Conservation (phyloP, 2,888 invertebrate genomes). For the Caenorhabditis auriculariae region DNA sequence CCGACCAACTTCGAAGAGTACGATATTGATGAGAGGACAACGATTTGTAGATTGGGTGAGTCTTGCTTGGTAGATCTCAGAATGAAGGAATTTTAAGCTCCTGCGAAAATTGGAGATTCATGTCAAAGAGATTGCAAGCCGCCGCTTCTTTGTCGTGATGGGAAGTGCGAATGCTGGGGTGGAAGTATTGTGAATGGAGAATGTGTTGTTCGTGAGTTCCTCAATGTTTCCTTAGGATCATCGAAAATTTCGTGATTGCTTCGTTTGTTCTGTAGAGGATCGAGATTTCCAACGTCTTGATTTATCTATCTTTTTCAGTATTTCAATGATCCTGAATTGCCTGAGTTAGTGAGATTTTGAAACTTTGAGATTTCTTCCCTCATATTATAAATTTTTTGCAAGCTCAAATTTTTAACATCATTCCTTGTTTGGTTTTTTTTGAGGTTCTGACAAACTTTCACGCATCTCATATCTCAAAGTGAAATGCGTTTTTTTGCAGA, state of each 20-base stretch:
- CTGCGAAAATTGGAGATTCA: conserved; percentile 58
- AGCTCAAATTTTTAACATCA: no score
- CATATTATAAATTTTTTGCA: no score
- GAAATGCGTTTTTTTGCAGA: background rate
- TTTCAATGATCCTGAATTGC: no score
- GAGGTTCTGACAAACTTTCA: background rate
- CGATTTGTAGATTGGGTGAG: conserved; percentile 61
- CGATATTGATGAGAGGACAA: conserved; percentile 54
- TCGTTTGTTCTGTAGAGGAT: no score
- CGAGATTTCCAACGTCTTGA: no score
- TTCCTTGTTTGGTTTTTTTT: conserved; percentile 8
- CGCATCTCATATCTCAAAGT: background rate
- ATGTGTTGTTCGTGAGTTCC: conserved; percentile 61
- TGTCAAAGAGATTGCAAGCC: conserved; percentile 63
- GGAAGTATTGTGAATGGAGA: conserved; percentile 59
- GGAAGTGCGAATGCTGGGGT: conserved; percentile 63
- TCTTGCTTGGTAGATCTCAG: no score
- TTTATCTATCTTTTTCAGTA: no score
- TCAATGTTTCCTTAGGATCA: no score
- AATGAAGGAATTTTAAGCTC: conserved; percentile 48
- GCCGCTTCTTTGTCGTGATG: conserved; percentile 61
- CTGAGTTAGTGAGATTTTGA: no score
- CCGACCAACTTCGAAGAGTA: conserved; percentile 62
- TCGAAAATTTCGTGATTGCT: background rate
- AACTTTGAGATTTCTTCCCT: no score